Evolutionary conservation across 2,797 vertebrate species (phyloP), one percentile per base, ranked within the genome.

Genomic region (Poecile montanus): DNA sequence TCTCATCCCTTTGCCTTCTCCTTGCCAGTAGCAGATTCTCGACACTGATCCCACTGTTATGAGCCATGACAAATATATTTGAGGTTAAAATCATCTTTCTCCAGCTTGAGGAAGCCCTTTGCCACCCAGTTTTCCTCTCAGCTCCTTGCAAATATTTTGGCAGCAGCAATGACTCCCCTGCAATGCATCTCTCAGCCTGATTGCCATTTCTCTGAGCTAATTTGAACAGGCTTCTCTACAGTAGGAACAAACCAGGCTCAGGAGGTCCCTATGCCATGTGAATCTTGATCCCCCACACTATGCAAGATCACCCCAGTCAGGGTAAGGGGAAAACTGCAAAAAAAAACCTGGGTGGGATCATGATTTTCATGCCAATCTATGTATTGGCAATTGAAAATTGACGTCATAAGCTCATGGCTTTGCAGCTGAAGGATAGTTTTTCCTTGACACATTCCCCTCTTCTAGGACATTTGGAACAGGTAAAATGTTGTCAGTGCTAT

Each of bases 121-220:
- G 50, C 75, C 70, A 78, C 74, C 40, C 5, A 4, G 30, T 87
- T 97, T 92, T 77, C 53, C 58, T 84, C 57, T 70, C 29, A n/a
- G 48, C 32, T 89, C 78, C 82, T 77, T 91, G 75, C 70, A 96
- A 93, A 88, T 80, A 62, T 81, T 95, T 94, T 95, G 75, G 87
- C 25, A 5, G n/a, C 21, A 74, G 54, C 66, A 58, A 29, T 8
- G 48, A 48, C 58, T 67, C 36, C 67, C 82, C 77, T 65, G 74
- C 5, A 25, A 9, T 15, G 29, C 58, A 79, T 74, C 66, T 83
- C 56, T 90, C 54, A 51, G 22, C 47, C 53, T 81, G 58, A 71
- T 2, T 90, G 51, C 44, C 42, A 38, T 48, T 92, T 21, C 47
- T 88, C 57, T 60, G 30, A 75, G 56, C 32, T 73, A 71, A 82